Conservation (phyloP, 2,797 vertebrate species). For the Clamator glandarius region DNA sequence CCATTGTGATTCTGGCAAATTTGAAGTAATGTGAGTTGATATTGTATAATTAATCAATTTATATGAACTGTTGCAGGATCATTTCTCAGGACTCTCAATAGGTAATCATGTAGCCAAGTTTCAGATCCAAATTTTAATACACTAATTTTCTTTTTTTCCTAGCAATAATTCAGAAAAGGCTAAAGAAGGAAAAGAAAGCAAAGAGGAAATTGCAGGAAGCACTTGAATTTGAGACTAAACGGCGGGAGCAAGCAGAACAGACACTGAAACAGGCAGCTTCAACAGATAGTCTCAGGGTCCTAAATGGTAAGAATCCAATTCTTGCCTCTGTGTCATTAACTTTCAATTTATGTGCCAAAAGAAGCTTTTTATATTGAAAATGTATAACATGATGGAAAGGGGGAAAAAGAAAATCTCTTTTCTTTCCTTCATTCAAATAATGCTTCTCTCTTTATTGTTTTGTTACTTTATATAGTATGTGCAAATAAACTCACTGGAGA, state of each 20-base stretch:
- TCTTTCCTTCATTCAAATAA: not conserved
- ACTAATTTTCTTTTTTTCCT: constrained; percentile 19
- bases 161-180: constrained; percentile 98
- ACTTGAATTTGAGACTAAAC: constrained; percentile 97
- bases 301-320: constrained; percentile 88
- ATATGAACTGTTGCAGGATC: not conserved
- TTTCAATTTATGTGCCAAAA: not conserved
- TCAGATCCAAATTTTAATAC: not conserved
- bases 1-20: not conserved
- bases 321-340: constrained; percentile 27
- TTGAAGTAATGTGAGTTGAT: not conserved
- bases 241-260: constrained; percentile 95
- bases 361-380: not conserved
- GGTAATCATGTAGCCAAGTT: not conserved
- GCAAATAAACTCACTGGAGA: constrained; percentile 18
- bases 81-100: not conserved
- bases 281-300: constrained; percentile 93
- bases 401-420: not conserved
- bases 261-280: constrained; percentile 95
- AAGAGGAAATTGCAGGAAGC: constrained; percentile 99
- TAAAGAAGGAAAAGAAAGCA: constrained; percentile 99
- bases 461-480: constrained; percentile 24
- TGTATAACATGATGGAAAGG: not conserved
- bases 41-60: not conserved
- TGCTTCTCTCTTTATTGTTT: not conserved